Conservation (phyloP, 2,888 invertebrate species). For the Megastigmus dorsalis region DNA sequence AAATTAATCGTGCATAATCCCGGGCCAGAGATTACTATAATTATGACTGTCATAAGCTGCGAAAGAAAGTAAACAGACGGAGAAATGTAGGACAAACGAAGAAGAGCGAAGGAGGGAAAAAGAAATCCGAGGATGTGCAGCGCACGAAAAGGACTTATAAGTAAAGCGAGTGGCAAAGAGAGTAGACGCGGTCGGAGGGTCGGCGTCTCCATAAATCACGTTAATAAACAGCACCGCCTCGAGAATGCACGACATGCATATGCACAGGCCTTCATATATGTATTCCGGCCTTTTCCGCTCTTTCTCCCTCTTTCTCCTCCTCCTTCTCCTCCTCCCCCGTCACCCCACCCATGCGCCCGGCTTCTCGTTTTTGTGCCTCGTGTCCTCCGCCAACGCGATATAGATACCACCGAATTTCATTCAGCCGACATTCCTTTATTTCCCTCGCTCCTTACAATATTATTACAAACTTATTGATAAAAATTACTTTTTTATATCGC, state of each 20-base stretch:
- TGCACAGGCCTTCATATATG: slow-evolving; percentile 31
- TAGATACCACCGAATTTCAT: slow-evolving; percentile 43
- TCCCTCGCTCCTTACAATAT: not conserved
- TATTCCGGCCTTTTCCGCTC: slow-evolving; percentile 44
- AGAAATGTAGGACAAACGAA: slow-evolving; percentile 55
- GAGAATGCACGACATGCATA: slow-evolving; percentile 55
- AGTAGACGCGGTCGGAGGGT: no score
- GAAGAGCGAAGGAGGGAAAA: slow-evolving; percentile 1
- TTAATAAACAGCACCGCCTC: slow-evolving; percentile 62
- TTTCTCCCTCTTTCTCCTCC: no score
- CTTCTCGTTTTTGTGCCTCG: slow-evolving; percentile 34
- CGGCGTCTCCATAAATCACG: slow-evolving; percentile 65
- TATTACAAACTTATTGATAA: no score
- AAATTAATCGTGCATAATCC: slow-evolving; percentile 14
- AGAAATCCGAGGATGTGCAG: slow-evolving; percentile 43
- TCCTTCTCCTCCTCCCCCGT: not conserved
- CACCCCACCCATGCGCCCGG: not conserved
- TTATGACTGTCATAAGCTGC: not conserved
- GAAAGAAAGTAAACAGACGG: slow-evolving; percentile 36
- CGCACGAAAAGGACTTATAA: slow-evolving; percentile 47
- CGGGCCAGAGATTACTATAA: slow-evolving; percentile 29
- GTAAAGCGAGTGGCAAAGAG: slow-evolving; percentile 25
- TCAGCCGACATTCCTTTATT: slow-evolving; percentile 16
- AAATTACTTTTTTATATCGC: no score
- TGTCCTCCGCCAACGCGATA: slow-evolving; percentile 40